Evolutionary conservation across 2,797 vertebrate species (phyloP), one percentile per base, ranked within the genome.

Genomic region (Trematomus bernacchii): DNA sequence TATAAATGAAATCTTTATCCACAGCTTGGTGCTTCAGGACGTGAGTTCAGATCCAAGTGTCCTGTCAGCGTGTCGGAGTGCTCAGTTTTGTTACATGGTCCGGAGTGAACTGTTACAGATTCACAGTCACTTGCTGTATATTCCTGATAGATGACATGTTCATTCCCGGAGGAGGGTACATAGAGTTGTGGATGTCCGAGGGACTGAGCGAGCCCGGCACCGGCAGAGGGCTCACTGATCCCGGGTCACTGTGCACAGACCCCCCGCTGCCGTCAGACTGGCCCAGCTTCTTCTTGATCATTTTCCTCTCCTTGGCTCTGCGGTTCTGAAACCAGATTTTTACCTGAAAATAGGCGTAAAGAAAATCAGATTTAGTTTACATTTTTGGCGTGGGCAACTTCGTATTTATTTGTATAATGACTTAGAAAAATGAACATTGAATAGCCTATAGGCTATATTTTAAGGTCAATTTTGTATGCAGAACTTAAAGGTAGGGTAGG

Each of bases 261-360:
- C 96, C 96, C 44, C 96, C 94, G 23, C 95, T 97, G 87, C 96
- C 97, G 65, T 98, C 97, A 40, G 96, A 97, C 92, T 97, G 96
- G 6, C 96, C 97, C 89, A 97, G 87, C 91, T 98, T 98, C 95
- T 98, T 98, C 92, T 98, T 98, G 66, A 98, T 96, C 84, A 98
- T 88, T 81, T 98, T 99, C 79, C 97, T 95, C 80, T 98, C 98
- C 83, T 98, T 99, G 2, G 97, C 97, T 79, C 97, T 93, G 77
- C 96, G 97, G 85, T 98, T 98, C 93, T 99, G 97, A 89, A 99
- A 98, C 98, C 97, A 99, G 71, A 98, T 99, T 92, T 99, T 98
- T 63, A 98, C 97, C 98, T 98, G 91, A 40, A 65, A 77, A 60
- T 27, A 37, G 12, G 2, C 0, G 30, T 6, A 82, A 67, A 79